phyloP scores from a whole-genome alignment of 2,888 invertebrate species.

The Osmoderma eremita region DNA sequence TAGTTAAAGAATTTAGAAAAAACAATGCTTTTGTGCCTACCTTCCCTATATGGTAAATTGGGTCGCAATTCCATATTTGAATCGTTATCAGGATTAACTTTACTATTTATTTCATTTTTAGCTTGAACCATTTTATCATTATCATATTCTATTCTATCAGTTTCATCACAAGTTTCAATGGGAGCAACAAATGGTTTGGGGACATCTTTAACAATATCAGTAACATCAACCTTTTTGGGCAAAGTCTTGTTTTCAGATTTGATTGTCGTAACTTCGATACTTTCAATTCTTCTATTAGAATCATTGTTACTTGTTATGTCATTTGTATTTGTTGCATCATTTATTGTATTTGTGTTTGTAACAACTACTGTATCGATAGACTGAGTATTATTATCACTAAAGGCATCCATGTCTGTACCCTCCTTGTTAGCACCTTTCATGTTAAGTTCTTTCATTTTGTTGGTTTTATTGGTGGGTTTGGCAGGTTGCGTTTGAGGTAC shows the following conservation, averaged over 20 bases:
- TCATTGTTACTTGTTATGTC: constrained; percentile 31
- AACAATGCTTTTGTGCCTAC: constrained; percentile 50
- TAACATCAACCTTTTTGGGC: constrained; percentile 56
- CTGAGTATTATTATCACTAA: constrained; percentile 58
- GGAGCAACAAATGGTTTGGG: constrained; percentile 54
- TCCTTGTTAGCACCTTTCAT: constrained; percentile 70
- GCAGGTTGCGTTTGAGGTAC: constrained; percentile 62
- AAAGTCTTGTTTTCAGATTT: constrained; percentile 52
- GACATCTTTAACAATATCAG: constrained; percentile 60
- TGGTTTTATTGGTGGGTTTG: constrained; percentile 65
- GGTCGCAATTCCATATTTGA: constrained; percentile 49
- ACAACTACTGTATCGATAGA: constrained; percentile 50
- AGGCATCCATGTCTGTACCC: constrained; percentile 71
- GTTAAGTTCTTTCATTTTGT: constrained; percentile 67
- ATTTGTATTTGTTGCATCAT: constrained; percentile 32
- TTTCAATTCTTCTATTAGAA: constrained; percentile 42
- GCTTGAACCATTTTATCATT: constrained; percentile 61
- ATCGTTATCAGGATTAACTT: constrained; percentile 53
- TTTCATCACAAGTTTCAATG: constrained; percentile 54
- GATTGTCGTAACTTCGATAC: constrained; percentile 49
- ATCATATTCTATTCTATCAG: constrained; percentile 55
- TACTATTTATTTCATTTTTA: constrained; percentile 60
- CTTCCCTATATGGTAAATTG: constrained; percentile 59
- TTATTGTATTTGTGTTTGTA: constrained; percentile 41
- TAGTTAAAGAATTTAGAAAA: too few relatives aligned